Evolutionary conservation across 2,888 invertebrate species (phyloP), one percentile per base, ranked within the genome.

Genomic region (Heliconius ismenius): DNA sequence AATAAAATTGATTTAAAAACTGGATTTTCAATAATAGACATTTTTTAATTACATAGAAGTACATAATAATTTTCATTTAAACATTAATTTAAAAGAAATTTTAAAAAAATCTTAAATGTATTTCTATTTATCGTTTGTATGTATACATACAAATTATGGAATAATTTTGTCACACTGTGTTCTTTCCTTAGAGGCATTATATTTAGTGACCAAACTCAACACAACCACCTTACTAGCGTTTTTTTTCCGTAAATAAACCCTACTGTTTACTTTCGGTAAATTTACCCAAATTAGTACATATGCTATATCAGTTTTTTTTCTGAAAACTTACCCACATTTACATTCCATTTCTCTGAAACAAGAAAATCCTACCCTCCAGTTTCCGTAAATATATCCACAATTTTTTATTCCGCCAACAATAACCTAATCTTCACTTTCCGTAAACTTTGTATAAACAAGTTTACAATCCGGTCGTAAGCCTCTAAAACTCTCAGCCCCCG

Each of bases 401-500:
- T n/a, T 9, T 10, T 21, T 18, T 54, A n/a, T 54, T 54, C 18
- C 54, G 13, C 21, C 21, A 54, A 54, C 7, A n/a, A 62, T 7
- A 62, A 26, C 26, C 18, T 62, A 74, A 4, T 77, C 75, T 43
- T 78, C n/a, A 15, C 79, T 65, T 3, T 83, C 81, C 0, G 80
- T 80, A n/a, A 81, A 83, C 3, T 81, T 78, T 9, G 88, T 88
- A 24, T 81, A 88, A 1, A 81, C 74, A 0, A 96, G 90, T 70
- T 94, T 88, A 81, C 96, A 96, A 49, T 96, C 94, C 0, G 96
- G 96, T 76, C 96, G 93, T 0, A 93, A 83, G 0, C 88, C 89
- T 72, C 94, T 95, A 80, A 97, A 97, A 0, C 90, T 88, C n/a
- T 94, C 91, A 0, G 97, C 93, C 0, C 96, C 97, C 0, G 89